phyloP scores from a whole-genome alignment of 2,888 invertebrate species.

The Alitta virens region DNA sequence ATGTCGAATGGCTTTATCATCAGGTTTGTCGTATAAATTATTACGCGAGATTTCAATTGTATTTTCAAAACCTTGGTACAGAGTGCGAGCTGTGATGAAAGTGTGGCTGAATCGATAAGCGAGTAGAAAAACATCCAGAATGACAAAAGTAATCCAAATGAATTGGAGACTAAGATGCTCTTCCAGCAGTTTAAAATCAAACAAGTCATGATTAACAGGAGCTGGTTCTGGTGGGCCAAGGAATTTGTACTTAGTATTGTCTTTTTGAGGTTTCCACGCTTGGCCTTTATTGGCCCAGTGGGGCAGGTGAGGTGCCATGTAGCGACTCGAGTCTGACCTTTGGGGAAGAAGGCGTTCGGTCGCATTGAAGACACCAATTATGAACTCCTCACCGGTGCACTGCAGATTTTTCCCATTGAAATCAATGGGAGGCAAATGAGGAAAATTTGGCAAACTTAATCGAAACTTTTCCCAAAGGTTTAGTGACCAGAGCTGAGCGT shows the following conservation, averaged over 20 bases:
- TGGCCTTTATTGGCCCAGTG: slow-evolving; percentile 5
- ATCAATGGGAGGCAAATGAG: not conserved
- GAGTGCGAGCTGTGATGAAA: slow-evolving; percentile 20
- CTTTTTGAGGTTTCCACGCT: slow-evolving; percentile 8
- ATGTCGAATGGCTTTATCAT: no score
- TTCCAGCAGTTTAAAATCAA: slow-evolving; percentile 13
- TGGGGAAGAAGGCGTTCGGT: no score
- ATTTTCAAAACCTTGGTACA: slow-evolving; percentile 22
- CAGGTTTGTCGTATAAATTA: not conserved
- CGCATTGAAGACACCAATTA: not conserved
- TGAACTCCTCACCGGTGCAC: no score
- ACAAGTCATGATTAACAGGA: not conserved
- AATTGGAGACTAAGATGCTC: slow-evolving; percentile 16
- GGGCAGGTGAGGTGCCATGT: slow-evolving; percentile 11
- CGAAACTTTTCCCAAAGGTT: slow-evolving; percentile 30
- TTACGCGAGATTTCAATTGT: slow-evolving; percentile 6
- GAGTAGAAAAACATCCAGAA: slow-evolving; percentile 26
- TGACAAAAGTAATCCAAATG: slow-evolving; percentile 25
- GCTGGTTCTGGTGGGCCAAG: not conserved
- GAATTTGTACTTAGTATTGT: slow-evolving; percentile 20
- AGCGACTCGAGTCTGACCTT: slow-evolving; percentile 11
- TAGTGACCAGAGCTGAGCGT: slow-evolving; percentile 25
- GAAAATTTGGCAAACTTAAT: not conserved
- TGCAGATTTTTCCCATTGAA: no score
- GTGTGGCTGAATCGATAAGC: slow-evolving; percentile 26